phyloP scores from a whole-genome alignment of 2,797 vertebrate genomes.

The Australoheros facetus region DNA sequence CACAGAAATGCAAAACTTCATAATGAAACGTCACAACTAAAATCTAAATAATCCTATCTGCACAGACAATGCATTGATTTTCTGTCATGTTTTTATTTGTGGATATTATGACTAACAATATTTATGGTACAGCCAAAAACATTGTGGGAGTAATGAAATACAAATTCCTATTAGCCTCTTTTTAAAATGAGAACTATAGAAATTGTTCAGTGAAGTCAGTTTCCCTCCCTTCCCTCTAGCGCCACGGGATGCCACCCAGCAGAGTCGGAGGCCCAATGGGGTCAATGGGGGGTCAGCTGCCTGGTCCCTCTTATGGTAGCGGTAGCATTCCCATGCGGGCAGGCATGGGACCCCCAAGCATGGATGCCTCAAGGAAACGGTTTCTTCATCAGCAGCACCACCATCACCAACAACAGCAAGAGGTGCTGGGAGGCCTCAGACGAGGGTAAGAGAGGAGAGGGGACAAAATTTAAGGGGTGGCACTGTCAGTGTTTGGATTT shows the following conservation, averaged over 20 bases:
- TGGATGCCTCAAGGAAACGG: slow-evolving; percentile 93
- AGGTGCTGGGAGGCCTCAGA: slow-evolving; percentile 83
- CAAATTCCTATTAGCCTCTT: no score
- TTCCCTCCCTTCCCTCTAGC: slow-evolving; percentile 71
- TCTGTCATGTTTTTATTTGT: neutral
- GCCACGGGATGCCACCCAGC: slow-evolving; percentile 85
- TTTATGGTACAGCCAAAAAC: neutral
- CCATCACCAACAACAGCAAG: slow-evolving; percentile 83
- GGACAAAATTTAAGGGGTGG: neutral
- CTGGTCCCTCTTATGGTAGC: slow-evolving; percentile 87
- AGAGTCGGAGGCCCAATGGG: slow-evolving; percentile 86
- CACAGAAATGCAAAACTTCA: neutral
- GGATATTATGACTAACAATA: neutral
- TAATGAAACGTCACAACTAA: neutral
- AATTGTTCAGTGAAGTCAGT: neutral
- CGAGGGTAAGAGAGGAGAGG: slow-evolving; percentile 84
- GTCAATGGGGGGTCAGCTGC: slow-evolving; percentile 86
- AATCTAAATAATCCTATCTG: neutral
- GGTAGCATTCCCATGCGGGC: slow-evolving; percentile 86
- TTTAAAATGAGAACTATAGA: neutral
- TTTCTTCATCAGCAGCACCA: slow-evolving; percentile 89
- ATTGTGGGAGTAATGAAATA: no score
- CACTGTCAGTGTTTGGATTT: neutral
- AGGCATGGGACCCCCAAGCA: slow-evolving; percentile 88
- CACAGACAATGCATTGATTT: neutral